These are phyloP conservation scores for Chaetogeoica ovagalla DNA, from an alignment of 2,888 invertebrate species.

Conservation along the genomic window DNA sequence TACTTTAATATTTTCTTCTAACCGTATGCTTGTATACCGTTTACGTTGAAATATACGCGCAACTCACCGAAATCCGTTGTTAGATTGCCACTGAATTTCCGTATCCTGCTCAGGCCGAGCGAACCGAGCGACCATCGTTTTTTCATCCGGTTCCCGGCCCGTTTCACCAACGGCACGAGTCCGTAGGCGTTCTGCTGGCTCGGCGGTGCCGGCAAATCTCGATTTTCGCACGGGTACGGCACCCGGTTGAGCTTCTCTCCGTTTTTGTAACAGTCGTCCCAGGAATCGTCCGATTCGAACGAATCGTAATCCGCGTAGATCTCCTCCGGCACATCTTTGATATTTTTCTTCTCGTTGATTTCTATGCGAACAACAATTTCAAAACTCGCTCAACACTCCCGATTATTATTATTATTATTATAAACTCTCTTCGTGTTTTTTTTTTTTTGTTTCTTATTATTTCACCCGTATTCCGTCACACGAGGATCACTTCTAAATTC, in stretches of 20 bases:
- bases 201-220: slow-evolving; percentile 28
- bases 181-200: slow-evolving; percentile 53
- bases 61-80: neutral
- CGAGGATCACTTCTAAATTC: no score
- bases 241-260: neutral
- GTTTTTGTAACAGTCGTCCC: slow-evolving; percentile 29
- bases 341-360: no score
- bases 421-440: no score
- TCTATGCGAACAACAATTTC: no score
- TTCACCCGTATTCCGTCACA: no score
- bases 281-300: slow-evolving; percentile 4
- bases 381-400: no score
- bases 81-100: slow-evolving; percentile 54
- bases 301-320: slow-evolving; percentile 45
- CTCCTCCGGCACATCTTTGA: slow-evolving; percentile 22
- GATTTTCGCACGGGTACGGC: slow-evolving; percentile 42
- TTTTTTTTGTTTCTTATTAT: no score
- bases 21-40: no score
- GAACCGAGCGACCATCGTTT: slow-evolving; percentile 56
- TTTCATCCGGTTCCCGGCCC: slow-evolving; percentile 56
- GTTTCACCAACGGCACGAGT: slow-evolving; percentile 55
- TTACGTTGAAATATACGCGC: neutral
- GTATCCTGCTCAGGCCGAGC: slow-evolving; percentile 56
- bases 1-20: no score
- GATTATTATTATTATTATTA: no score